Conservation (phyloP, 2,113 vertebrate species). For the Pristiophorus japonicus region DNA sequence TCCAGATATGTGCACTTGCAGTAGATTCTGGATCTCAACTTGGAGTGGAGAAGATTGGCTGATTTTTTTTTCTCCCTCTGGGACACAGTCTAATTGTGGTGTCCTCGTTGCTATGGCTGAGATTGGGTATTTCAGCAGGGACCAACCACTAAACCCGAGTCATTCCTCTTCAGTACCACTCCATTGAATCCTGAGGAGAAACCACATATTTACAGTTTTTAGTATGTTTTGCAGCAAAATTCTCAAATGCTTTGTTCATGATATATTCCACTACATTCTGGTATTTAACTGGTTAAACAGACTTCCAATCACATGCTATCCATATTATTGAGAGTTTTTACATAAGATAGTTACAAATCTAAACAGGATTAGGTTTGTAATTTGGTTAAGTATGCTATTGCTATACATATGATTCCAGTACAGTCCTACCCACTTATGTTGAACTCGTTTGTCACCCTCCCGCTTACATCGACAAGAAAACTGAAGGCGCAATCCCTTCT, state of each 20-base stretch:
- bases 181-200: background rate
- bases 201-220: background rate
- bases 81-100: background rate
- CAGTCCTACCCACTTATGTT: no score
- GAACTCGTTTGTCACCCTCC: no score
- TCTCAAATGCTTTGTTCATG: background rate
- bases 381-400: no score
- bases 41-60: background rate
- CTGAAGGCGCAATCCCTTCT: no score
- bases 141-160: background rate
- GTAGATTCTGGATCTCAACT: background rate
- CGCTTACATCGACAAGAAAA: no score
- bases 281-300: no score
- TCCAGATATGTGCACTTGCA: background rate
- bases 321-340: no score
- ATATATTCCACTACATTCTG: background rate
- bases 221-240: background rate
- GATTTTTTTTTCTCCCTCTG: background rate
- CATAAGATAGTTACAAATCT: no score
- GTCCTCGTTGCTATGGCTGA: background rate
- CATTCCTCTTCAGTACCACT: background rate
- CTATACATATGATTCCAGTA: no score
- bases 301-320: no score
- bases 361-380: no score
- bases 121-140: background rate